Conservation (phyloP, 2,888 invertebrate genomes). For the Philonicus albiceps region DNA sequence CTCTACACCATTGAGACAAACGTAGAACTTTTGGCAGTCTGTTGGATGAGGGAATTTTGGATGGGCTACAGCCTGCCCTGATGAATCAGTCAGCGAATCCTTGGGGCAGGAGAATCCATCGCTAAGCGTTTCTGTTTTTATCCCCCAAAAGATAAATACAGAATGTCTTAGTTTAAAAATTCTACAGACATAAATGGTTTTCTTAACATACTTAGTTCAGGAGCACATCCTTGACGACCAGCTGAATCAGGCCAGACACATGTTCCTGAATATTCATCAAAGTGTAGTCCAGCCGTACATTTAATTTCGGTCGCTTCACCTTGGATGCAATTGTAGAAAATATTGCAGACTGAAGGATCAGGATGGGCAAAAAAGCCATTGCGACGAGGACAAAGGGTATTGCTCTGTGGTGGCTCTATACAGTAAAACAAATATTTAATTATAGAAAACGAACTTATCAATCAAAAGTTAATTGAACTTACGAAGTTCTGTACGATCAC, state of each 20-base stretch:
- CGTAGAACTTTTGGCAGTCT: constrained; percentile 92
- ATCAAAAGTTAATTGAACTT: constrained; percentile 62
- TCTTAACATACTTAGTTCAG: constrained; percentile 65
- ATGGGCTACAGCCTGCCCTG: constrained; percentile 79
- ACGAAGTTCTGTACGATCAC: constrained; percentile 87
- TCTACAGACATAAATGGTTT: background rate
- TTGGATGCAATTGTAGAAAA: constrained; percentile 90
- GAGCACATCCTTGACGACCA: constrained; percentile 76
- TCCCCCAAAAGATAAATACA: background rate
- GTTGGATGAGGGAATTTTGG: constrained; percentile 85
- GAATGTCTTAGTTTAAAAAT: background rate
- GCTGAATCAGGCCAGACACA: constrained; percentile 90
- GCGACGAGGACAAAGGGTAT: constrained; percentile 77
- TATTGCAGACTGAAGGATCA: constrained; percentile 79
- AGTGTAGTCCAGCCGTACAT: constrained; percentile 88
- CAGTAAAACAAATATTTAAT: background rate
- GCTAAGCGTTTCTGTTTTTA: constrained; percentile 73
- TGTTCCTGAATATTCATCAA: constrained; percentile 87
- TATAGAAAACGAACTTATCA: constrained; percentile 18
- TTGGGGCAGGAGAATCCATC: constrained; percentile 89
- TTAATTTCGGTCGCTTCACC: constrained; percentile 80
- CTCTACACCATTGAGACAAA: constrained; percentile 84
- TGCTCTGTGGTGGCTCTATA: constrained; percentile 77
- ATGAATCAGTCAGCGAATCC: constrained; percentile 69
- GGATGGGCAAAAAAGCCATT: constrained; percentile 94